phyloP scores from a whole-genome alignment of 1,140 invertebrate genomes.

The Penaeus chinensis region DNA sequence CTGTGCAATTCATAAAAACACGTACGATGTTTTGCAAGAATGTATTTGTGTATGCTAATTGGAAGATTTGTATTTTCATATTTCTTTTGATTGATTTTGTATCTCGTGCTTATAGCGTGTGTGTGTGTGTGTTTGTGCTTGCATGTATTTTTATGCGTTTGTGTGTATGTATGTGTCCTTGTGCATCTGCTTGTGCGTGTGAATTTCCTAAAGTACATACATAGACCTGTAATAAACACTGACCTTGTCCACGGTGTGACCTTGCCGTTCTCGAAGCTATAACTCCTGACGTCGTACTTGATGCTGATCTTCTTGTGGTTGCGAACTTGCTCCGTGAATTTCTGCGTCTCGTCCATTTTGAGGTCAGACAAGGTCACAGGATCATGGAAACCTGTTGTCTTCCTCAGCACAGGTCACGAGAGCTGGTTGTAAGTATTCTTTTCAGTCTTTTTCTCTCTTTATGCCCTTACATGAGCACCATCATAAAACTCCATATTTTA shows the following conservation, averaged over 20 bases:
- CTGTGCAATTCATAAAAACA: no score
- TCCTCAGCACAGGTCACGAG: neutral
- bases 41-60: no score
- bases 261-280: slow-evolving; percentile 50
- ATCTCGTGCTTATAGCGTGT: no score
- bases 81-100: no score
- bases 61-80: no score
- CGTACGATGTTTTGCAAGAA: no score
- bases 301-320: slow-evolving; percentile 55
- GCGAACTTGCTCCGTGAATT: slow-evolving; percentile 45
- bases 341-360: slow-evolving; percentile 37
- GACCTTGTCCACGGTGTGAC: slow-evolving; percentile 51
- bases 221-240: neutral
- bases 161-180: no score
- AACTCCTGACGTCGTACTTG: slow-evolving; percentile 42
- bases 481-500: no score
- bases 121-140: no score
- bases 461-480: no score
- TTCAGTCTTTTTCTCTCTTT: no score
- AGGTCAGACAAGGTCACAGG: neutral
- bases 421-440: neutral
- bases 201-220: neutral
- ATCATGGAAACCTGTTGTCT: neutral
- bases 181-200: neutral
- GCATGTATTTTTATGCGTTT: no score